Conservation (phyloP, 2,113 vertebrate genomes). For the Caloenas nicobarica region DNA sequence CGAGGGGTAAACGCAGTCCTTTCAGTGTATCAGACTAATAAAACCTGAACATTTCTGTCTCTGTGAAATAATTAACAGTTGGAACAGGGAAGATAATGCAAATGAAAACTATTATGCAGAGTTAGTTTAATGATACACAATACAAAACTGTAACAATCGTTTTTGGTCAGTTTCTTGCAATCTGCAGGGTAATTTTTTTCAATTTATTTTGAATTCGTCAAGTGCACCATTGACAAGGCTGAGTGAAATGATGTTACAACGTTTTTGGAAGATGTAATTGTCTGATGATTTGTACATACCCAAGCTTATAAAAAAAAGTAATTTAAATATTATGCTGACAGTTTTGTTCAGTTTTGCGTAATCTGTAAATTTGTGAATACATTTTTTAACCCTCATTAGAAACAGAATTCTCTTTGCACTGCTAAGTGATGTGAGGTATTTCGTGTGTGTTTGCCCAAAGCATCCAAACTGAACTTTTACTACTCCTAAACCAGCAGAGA, state of each 20-base stretch:
- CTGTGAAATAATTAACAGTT: slow-evolving; percentile 53
- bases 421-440: slow-evolving; percentile 65
- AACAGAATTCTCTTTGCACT: slow-evolving; percentile 73
- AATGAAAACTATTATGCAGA: slow-evolving; percentile 58
- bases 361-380: slow-evolving; percentile 75
- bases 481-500: slow-evolving; percentile 25
- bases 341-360: slow-evolving; percentile 79
- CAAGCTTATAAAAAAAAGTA: slow-evolving; percentile 84
- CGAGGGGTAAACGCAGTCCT: background rate
- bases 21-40: background rate
- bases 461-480: slow-evolving; percentile 54
- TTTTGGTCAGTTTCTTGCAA: slow-evolving; percentile 83
- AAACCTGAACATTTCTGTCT: background rate
- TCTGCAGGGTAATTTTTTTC: slow-evolving; percentile 81
- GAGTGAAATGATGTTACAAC: slow-evolving; percentile 85
- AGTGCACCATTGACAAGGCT: slow-evolving; percentile 81
- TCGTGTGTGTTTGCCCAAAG: background rate
- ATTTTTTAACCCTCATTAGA: slow-evolving; percentile 78
- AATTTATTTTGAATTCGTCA: slow-evolving; percentile 85
- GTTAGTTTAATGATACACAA: slow-evolving; percentile 62
- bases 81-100: slow-evolving; percentile 12
- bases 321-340: slow-evolving; percentile 85
- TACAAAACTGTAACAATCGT: slow-evolving; percentile 72
- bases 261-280: slow-evolving; percentile 87
- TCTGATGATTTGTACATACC: slow-evolving; percentile 87